A percentile compares a stretch with the other conserved stretches of the same genome.
Conservation (phyloP, 1,140 invertebrate species). For the Colletes latitarsis region DNA sequence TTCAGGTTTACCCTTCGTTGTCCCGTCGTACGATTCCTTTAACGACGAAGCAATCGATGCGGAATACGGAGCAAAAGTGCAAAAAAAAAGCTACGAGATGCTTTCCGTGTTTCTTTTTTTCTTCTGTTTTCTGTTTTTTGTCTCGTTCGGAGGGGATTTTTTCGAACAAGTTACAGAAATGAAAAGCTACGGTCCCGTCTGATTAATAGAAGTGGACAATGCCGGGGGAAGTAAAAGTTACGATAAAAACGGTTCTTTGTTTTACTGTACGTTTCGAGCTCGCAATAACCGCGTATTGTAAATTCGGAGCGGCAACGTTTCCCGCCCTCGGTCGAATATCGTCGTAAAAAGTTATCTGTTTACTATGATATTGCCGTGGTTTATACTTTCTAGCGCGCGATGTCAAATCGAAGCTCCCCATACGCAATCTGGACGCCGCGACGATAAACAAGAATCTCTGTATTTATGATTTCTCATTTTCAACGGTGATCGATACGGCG, state of each 20-base stretch:
- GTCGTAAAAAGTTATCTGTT: conserved; percentile 6
- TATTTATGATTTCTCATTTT: background rate
- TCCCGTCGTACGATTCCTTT: too few relatives aligned
- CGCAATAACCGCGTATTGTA: background rate
- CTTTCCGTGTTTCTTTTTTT: too few relatives aligned
- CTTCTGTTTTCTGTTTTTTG: too few relatives aligned
- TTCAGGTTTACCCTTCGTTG: too few relatives aligned
- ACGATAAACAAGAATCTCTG: background rate
- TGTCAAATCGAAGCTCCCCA: too few relatives aligned
- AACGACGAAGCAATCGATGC: too few relatives aligned
- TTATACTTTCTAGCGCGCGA: background rate
- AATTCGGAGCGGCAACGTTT: background rate
- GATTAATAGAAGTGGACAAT: background rate
- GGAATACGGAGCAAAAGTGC: too few relatives aligned
- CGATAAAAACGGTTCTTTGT: background rate
- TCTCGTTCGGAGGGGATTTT: too few relatives aligned
- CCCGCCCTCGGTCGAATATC: too few relatives aligned
- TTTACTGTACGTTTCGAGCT: background rate
- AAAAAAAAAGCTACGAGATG: too few relatives aligned
- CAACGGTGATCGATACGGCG: too few relatives aligned
- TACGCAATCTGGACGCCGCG: background rate
- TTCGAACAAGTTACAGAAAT: background rate
- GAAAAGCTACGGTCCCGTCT: background rate
- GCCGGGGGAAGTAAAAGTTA: too few relatives aligned
- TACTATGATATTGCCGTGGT: background rate